Base-by-base conservation (phyloP, 2,888 invertebrate species). In the Agapostemon virescens region DNA sequence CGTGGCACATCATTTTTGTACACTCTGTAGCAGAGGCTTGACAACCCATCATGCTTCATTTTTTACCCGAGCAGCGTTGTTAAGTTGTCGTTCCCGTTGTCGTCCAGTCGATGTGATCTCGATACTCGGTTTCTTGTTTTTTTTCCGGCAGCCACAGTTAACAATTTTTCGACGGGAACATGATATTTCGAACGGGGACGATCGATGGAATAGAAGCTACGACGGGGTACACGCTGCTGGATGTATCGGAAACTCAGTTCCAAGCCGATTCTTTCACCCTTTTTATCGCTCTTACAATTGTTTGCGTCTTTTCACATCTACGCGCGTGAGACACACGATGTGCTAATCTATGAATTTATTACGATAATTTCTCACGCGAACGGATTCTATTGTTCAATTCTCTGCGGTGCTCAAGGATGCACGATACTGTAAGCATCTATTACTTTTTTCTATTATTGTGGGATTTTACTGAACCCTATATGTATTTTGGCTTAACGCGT, bases 241-340 rank as follows among this genome's bases (percentile, higher is more conserved):
- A 30, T 42, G 26, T 58, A 58, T 70, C 33, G 23, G 55, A 55
- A 55, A 20, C 55, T 38, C 69, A 69, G 58, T 42, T 69, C 55
- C 9, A 6, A 30, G 38, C 26, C 30, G 30, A 15, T 58, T n/a
- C 67, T 45, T 45, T 45, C 40, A 5, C 40, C 26, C 13, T 58
- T 64, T 58, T 64, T 36, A 38, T 64, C 72, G 49, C n/a, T 11
- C n/a, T 40, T 30, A 61, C 15, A 30, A 42, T 36, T 15, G 40
- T 30, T 4, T n/a, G 30, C 42, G 58, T 30, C 33, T 58, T 33
- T 33, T 58, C 58, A 58, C 30, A 30, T 30, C 17, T 20, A 15
- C 17, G 17, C 58, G 58, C 58, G 30, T 17, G 6, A 30, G 58
- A 58, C 17, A 2, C 15, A 5, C 26, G 26, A 23, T 1, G n/a